phyloP scores from a whole-genome alignment of 2,888 invertebrate species.

The Ligdia adustata region DNA sequence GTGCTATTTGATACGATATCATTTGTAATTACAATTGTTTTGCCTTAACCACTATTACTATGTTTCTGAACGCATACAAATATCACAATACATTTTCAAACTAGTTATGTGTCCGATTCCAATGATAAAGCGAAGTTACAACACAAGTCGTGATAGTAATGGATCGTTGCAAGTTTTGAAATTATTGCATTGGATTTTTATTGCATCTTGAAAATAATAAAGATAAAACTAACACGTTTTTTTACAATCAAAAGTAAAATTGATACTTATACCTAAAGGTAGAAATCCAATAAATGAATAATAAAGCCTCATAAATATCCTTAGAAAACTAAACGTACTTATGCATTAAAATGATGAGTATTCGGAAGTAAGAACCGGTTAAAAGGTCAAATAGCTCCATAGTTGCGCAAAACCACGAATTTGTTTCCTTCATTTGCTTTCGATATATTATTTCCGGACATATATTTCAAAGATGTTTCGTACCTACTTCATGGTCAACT shows the following conservation, averaged over 20 bases:
- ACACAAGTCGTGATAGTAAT: slow-evolving; percentile 22
- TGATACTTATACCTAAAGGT: too few relatives aligned
- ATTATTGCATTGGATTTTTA: slow-evolving; percentile 16
- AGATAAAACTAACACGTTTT: not conserved
- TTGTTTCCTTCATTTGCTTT: slow-evolving; percentile 21
- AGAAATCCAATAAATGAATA: too few relatives aligned
- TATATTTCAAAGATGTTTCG: slow-evolving; percentile 4
- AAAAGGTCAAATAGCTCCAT: slow-evolving; percentile 14
- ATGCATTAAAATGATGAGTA: slow-evolving; percentile 4
- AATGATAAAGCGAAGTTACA: slow-evolving; percentile 18
- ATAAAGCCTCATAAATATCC: too few relatives aligned
- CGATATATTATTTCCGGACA: slow-evolving; percentile 12
- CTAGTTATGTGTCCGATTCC: slow-evolving; percentile 18
- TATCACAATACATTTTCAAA: slow-evolving; percentile 10
- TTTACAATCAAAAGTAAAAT: too few relatives aligned
- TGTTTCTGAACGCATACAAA: slow-evolving; percentile 20
- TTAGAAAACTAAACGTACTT: not conserved
- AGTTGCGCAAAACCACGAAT: slow-evolving; percentile 11
- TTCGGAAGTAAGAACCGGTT: slow-evolving; percentile 21
- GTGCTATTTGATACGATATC: slow-evolving; percentile 50
- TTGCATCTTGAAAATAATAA: slow-evolving; percentile 10
- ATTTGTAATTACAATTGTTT: slow-evolving; percentile 40
- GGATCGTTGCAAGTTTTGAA: slow-evolving; percentile 14
- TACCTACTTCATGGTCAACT: slow-evolving; percentile 7
- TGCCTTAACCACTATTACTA: slow-evolving; percentile 6